Evolutionary conservation across 2,888 invertebrate species (phyloP), one percentile per base, ranked within the genome.

Genomic region (Athalia circularis): DNA sequence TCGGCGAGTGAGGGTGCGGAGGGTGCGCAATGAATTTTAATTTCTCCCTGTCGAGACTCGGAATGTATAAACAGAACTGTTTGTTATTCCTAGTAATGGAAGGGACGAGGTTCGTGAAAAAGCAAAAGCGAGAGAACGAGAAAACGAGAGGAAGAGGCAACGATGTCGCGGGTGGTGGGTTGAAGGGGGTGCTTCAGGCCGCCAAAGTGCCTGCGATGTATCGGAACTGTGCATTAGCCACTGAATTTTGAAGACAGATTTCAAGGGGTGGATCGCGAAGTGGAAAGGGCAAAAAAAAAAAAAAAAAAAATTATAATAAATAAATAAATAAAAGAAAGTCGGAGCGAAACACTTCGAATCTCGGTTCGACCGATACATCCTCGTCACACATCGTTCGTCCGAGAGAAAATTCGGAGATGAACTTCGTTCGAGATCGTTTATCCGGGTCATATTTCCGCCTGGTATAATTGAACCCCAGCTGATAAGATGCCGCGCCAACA

Each of bases 11-110:
- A 48, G 48, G 50, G 15, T 13, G 75, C 50, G 75, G 48, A 62
- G 50, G 64, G 75, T 75, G 80, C 77, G 82, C 82, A 86, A 86
- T 86, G 86, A 86, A 86, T 86, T 86, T 86, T 86, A 86, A 86
- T 86, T 86, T 84, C 83, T 85, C 83, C 82, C 82, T 80, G 62
- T 78, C 76, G 65, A 29, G 29, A 80, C 80, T 82, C 80, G 77
- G 80, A 80, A 81, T 81, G 79, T 80, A 80, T 83, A 82, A 84
- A 84, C 82, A 82, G 84, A 81, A 77, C 77, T 82, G 80, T 83
- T 83, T 82, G 82, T 83, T 82, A 82, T 81, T 82, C 81, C 79
- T 79, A 81, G 75, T 81, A 83, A 83, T 83, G 82, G 83, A 84
- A 80, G 81, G 80, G 80, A 78, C 79, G 79, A 59, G 78, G 77